Evolutionary conservation across 2,797 vertebrate species (phyloP), one percentile per base, ranked within the genome.

Genomic region (Rhinatrema bivittatum): DNA sequence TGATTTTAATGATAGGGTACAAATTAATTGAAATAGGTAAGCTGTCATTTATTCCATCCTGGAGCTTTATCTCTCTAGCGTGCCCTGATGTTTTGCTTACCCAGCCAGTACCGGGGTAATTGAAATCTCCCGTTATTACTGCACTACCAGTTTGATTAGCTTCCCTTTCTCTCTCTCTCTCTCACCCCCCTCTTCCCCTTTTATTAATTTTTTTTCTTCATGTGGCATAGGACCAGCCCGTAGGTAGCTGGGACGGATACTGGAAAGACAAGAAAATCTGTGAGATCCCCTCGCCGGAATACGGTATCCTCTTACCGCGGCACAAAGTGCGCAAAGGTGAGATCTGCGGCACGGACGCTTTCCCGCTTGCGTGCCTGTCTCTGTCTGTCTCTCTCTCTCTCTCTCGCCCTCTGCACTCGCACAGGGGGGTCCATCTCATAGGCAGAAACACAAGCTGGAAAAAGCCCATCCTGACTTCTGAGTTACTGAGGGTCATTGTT

Each of bases 221-320:
- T 33, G 16, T 3, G 17, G 13, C 13, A 19, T 55, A 88, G 87
- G 87, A 87, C 23, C 12, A 38, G 20, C 75, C 85, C 1, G 51
- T 56, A 1, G 86, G 85, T 3, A 52, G 58, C 15, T 87, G 84
- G 84, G 72, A 87, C 10, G 85, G 86, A 0, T 2, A 1, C 23
- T 72, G 68, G 50, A 82, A 54, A 4, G 65, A 46, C 23, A 62
- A 71, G 36, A 68, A 32, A 50, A 75, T 87, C 30, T 86, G 82
- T 42, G 41, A 56, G 20, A 55, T 88, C 39, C 73, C 83, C 1
- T 71, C 69, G 1, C 6, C 12, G 2, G 15, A 60, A 5, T 76
- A 71, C 4, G 87, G 83, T 15, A 22, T 46, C 0, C 58, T 87
- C 3, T 41, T 85, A 24, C 77, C 80, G 1, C 13, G 65, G 42